phyloP scores from a whole-genome alignment of 2,113 vertebrate genomes.

The Manacus vitellinus region DNA sequence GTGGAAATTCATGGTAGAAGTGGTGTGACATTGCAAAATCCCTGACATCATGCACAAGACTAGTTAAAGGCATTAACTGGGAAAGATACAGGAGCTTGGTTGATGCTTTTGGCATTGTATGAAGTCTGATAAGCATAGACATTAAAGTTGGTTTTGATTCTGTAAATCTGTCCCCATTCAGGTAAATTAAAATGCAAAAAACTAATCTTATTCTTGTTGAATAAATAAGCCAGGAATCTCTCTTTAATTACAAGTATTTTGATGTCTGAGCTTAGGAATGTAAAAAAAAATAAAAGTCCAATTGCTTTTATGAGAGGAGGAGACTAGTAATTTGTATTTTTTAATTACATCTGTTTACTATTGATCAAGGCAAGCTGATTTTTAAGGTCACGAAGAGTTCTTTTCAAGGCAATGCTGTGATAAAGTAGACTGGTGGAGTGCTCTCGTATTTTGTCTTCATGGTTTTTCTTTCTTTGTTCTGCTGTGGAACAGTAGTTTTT shows the following conservation, averaged over 20 bases:
- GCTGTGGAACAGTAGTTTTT: neutral
- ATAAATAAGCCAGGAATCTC: neutral
- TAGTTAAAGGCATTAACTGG: neutral
- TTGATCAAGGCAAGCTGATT: neutral
- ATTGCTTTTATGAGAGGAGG: neutral
- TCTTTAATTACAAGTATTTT: neutral
- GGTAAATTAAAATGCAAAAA: neutral
- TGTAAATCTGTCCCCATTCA: neutral
- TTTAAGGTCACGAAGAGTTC: neutral
- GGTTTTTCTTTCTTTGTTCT: slow-evolving; percentile 52
- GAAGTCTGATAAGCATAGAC: neutral
- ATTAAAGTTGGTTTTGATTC: neutral
- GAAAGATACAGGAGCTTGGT: neutral
- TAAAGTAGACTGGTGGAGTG: neutral
- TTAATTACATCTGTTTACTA: slow-evolving; percentile 10
- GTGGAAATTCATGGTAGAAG: neutral
- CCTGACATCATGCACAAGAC: neutral
- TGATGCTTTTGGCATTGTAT: neutral
- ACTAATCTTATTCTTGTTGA: neutral
- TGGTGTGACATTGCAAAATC: neutral
- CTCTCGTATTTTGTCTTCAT: slow-evolving; percentile 14
- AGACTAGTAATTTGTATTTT: slow-evolving; percentile 22
- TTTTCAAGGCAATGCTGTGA: slow-evolving; percentile 10
- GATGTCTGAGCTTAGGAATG: neutral
- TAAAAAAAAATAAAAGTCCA: neutral